Base-by-base conservation (phyloP, 2,797 vertebrate species). In the Simalia tracyae region DNA sequence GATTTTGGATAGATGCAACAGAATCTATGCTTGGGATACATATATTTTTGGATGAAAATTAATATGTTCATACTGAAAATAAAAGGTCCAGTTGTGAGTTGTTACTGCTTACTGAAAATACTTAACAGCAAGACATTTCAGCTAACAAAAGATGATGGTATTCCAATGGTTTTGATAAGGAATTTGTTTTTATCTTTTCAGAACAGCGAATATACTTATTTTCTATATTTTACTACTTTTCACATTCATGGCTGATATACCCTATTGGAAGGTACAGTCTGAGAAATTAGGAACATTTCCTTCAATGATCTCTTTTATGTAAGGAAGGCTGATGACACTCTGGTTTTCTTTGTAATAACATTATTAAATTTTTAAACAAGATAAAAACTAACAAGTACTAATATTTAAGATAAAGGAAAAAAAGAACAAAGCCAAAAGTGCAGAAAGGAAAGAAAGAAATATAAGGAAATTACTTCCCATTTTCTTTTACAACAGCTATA, bases 191-290 rank as follows among this genome's bases (percentile, higher is more conserved):
- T 59, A 36, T 14, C 2, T 85, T 88, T 28, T 66, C 36, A 66
- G 59, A 85, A 46, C 3, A 86, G 0, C 66, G 28, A 15, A 31
- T 54, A 3, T 84, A n/a, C 12, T 90, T 93, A 24, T 50, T 91
- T 50, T 61, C 7, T 89, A 1, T 22, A 24, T 84, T 94, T 96
- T 91, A 56, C 24, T 92, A 42, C 26, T 7, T 93, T 92, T 89
- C n/a, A 9, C 17, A 24, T 86, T 1, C 87, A 46, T 81, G 31
- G 19, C 36, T 81, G 72, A 81, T 72, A 66, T n/a, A 54, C 0
- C 50, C n/a, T 42, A 19, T 81, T 76, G 72, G 72, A 81, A 81
- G 72, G 19, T 81, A 19, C 36, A 46, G 72, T 81, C 36, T 81
- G 72, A 81, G 36, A 81, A 24, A 81, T 81, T 81, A 46, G 72